Conservation (phyloP, 2,888 invertebrate species). For the Xestia c-nigrum region DNA sequence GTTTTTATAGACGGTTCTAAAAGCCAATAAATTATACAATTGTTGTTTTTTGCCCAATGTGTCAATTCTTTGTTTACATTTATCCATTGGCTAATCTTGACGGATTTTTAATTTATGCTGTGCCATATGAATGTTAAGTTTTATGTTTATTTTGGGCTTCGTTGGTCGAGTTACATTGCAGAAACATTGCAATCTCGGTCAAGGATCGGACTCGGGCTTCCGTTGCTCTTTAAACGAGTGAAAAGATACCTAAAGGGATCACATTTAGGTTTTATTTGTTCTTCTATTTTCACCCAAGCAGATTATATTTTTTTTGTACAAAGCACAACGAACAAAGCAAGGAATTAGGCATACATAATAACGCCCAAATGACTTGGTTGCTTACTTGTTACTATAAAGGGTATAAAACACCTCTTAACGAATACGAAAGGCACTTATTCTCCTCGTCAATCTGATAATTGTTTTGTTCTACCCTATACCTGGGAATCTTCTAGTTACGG, state of each 20-base stretch:
- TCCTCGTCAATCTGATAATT: too few relatives aligned
- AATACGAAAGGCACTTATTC: too few relatives aligned
- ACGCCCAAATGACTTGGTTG: not conserved
- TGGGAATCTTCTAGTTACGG: too few relatives aligned
- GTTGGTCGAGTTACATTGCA: not conserved
- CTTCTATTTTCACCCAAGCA: not conserved
- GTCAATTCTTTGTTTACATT: not conserved
- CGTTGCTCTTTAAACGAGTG: not conserved
- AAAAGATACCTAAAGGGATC: not conserved
- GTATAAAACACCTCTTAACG: too few relatives aligned
- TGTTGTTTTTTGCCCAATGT: not conserved
- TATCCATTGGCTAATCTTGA: not conserved
- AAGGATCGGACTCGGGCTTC: slow-evolving; percentile 5
- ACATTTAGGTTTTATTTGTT: too few relatives aligned
- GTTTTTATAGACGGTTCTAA: not conserved
- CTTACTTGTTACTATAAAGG: not conserved
- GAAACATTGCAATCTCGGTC: slow-evolving; percentile 5
- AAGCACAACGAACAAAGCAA: not conserved
- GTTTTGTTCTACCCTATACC: too few relatives aligned
- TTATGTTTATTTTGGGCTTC: not conserved
- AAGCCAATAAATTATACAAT: not conserved
- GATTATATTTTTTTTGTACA: not conserved
- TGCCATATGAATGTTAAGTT: slow-evolving; percentile 2
- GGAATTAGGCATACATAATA: not conserved
- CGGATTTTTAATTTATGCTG: slow-evolving; percentile 7